Conservation (phyloP, 1,140 invertebrate species). For the Brachionus asplanchnoidis region DNA sequence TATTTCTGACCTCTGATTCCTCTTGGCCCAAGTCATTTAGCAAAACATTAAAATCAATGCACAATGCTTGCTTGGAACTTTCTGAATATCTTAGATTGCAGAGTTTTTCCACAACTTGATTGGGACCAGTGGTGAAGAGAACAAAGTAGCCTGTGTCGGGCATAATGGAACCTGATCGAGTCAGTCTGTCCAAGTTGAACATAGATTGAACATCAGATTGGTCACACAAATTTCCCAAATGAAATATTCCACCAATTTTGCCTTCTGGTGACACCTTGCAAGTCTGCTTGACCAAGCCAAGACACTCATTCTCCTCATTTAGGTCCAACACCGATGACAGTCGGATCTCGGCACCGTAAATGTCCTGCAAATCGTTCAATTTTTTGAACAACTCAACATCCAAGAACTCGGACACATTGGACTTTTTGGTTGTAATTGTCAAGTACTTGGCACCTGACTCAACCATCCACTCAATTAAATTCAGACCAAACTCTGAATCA, state of each 20-base stretch:
- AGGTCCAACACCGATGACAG: neutral
- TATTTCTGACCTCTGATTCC: neutral
- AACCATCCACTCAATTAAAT: neutral
- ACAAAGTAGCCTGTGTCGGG: conserved; percentile 5
- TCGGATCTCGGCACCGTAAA: neutral
- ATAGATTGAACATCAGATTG: neutral
- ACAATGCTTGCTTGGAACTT: neutral
- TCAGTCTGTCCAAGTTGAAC: conserved; percentile 3
- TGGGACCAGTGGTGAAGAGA: neutral
- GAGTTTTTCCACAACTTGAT: neutral
- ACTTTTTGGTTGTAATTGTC: neutral
- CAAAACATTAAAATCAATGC: conserved; percentile 14
- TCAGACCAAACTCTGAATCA: neutral
- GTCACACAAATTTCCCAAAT: neutral
- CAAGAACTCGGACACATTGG: neutral
- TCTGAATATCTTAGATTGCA: neutral
- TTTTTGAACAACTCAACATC: neutral
- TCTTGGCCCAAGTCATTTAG: neutral
- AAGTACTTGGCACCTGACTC: neutral
- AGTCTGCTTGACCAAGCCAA: neutral
- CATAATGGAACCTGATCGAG: neutral
- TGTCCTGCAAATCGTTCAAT: conserved; percentile 11
- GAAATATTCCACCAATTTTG: conserved; percentile 4
- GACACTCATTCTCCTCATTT: neutral
- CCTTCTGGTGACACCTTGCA: neutral